These are phyloP conservation scores for Micoletzkya japonica DNA, from an alignment of 2,888 invertebrate species.

Conservation along the genomic window DNA sequence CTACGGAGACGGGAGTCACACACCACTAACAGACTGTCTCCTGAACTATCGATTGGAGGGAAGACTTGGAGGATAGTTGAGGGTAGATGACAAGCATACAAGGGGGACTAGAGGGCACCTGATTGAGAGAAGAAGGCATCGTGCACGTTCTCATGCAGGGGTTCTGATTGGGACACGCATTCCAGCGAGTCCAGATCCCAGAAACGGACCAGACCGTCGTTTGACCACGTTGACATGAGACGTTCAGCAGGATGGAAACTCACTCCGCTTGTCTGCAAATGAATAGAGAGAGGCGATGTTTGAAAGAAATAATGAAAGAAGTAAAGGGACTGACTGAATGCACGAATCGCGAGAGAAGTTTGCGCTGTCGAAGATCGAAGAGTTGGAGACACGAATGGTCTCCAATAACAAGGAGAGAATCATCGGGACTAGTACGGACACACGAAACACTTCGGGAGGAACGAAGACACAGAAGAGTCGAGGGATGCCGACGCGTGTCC, in stretches of 20 bases:
- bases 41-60: background rate
- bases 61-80: background rate
- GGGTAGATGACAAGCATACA: background rate
- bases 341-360: slow-evolving; percentile 21
- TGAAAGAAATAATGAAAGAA: background rate
- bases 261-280: slow-evolving; percentile 13
- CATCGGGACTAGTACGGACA: slow-evolving; percentile 12
- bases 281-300: background rate
- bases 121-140: slow-evolving; percentile 4
- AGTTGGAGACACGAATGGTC: slow-evolving; percentile 15
- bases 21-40: slow-evolving; percentile 11
- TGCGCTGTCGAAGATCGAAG: slow-evolving; percentile 23
- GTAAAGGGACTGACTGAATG: slow-evolving; percentile 7
- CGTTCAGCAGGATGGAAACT: slow-evolving; percentile 16
- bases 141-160: background rate
- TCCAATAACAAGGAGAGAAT: slow-evolving; percentile 20
- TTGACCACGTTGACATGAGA: slow-evolving; percentile 2
- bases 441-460: slow-evolving; percentile 8
- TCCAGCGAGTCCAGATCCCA: slow-evolving; percentile 25
- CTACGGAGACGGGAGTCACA: background rate
- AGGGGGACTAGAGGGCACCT: background rate
- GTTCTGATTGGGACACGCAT: slow-evolving; percentile 25
- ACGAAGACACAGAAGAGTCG: slow-evolving; percentile 14
- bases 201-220: slow-evolving; percentile 14
- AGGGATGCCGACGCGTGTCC: slow-evolving; percentile 16